phyloP scores from a whole-genome alignment of 1,140 invertebrate species.

The Yoshiicerus persimilis region DNA sequence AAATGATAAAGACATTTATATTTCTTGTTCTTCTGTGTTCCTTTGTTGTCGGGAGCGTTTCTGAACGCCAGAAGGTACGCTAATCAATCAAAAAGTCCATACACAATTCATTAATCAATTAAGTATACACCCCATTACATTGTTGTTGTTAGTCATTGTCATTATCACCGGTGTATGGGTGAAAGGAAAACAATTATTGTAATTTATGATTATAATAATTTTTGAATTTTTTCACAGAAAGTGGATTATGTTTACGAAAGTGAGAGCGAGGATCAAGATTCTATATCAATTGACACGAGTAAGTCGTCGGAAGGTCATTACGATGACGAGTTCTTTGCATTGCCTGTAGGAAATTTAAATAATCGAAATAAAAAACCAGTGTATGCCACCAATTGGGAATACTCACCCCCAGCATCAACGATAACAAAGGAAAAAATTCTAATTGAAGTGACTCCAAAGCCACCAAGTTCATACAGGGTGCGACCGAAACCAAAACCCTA shows the following conservation, averaged over 20 bases:
- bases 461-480: neutral
- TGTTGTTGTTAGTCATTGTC: no score
- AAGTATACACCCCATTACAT: neutral
- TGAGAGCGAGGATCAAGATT: neutral
- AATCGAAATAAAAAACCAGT: neutral
- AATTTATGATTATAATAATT: neutral
- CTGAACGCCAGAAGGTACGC: neutral
- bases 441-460: neutral
- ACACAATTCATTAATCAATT: neutral
- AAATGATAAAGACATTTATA: neutral
- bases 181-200: no score
- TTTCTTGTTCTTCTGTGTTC: neutral
- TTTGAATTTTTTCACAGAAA: neutral
- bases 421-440: neutral
- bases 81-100: neutral
- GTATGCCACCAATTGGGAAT: neutral
- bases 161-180: no score
- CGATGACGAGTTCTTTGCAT: neutral
- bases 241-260: neutral
- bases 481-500: neutral
- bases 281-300: neutral
- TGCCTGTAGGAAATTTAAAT: neutral
- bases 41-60: neutral
- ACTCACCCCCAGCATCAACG: neutral
- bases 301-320: neutral